Conservation (phyloP, 2,113 vertebrate species). For the Pipa parva region DNA sequence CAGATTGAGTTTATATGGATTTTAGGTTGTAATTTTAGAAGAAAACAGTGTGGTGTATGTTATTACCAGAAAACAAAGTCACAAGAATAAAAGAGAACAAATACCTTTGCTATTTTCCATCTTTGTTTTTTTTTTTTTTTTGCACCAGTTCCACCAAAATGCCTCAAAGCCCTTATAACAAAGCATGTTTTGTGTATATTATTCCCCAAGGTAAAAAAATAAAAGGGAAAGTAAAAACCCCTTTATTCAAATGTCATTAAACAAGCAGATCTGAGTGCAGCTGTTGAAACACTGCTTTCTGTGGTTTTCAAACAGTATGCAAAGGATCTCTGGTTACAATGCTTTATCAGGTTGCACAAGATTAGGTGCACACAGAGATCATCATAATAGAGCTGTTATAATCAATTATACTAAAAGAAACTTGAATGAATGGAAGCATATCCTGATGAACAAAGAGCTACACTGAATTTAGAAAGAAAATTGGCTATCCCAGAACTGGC, state of each 20-base stretch:
- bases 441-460: constrained; percentile 36
- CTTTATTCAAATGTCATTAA: constrained; percentile 60
- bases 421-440: constrained; percentile 36
- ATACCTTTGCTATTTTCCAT: constrained; percentile 32
- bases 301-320: constrained; percentile 49
- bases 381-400: constrained; percentile 32
- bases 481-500: not conserved
- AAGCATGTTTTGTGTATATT: constrained; percentile 52
- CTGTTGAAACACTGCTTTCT: constrained; percentile 56
- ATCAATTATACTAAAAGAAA: constrained; percentile 48
- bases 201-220: constrained; percentile 54
- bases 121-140: not conserved
- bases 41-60: constrained; percentile 19
- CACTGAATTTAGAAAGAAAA: constrained; percentile 44
- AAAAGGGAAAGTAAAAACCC: constrained; percentile 19
- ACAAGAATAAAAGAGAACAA: constrained; percentile 32
- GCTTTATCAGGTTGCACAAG: constrained; percentile 63
- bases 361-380: constrained; percentile 50
- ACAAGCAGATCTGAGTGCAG: constrained; percentile 56
- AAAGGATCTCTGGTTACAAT: constrained; percentile 62
- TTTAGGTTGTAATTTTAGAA: constrained; percentile 21
- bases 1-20: constrained; percentile 34
- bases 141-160: constrained; percentile 37
- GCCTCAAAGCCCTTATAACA: constrained; percentile 47
- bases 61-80: constrained; percentile 13